These are phyloP conservation scores for Diorhabda carinulata DNA, from an alignment of 1,140 invertebrate species.

Conservation along the genomic window DNA sequence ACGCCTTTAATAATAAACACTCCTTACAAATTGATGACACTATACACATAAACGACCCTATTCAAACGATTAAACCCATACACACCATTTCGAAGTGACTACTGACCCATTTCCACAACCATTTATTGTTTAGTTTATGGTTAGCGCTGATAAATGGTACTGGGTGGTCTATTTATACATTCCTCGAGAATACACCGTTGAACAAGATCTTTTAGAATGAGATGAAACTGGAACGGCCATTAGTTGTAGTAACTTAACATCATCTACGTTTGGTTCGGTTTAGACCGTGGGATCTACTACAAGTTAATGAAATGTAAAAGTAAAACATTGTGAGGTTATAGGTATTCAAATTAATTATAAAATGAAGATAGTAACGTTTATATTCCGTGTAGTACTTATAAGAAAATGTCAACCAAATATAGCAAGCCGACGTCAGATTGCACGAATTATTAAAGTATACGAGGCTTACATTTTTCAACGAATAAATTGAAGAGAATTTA, in stretches of 20 bases:
- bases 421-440: too few species aligned
- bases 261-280: background rate
- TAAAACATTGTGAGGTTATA: constrained; percentile 1
- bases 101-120: constrained; percentile 15
- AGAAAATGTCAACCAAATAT: too few species aligned
- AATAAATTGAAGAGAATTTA: background rate
- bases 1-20: background rate
- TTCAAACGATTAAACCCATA: background rate
- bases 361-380: background rate
- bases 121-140: constrained; percentile 10
- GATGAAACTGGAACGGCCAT: background rate
- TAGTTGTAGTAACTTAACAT: background rate
- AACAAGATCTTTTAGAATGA: constrained; percentile 6
- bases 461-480: constrained; percentile 3
- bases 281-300: constrained; percentile 1
- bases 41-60: background rate
- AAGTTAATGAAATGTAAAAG: constrained; percentile 1
- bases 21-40: background rate
- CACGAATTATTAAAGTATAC: background rate
- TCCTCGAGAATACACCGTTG: constrained; percentile 8
- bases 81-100: constrained; percentile 1
- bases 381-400: too few species aligned
- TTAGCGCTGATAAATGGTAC: constrained; percentile 6
- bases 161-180: constrained; percentile 14
- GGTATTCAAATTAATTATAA: constrained; percentile 3